Evolutionary conservation across 2,888 invertebrate genomes (phyloP).

Genomic region (Magallana nippona): DNA sequence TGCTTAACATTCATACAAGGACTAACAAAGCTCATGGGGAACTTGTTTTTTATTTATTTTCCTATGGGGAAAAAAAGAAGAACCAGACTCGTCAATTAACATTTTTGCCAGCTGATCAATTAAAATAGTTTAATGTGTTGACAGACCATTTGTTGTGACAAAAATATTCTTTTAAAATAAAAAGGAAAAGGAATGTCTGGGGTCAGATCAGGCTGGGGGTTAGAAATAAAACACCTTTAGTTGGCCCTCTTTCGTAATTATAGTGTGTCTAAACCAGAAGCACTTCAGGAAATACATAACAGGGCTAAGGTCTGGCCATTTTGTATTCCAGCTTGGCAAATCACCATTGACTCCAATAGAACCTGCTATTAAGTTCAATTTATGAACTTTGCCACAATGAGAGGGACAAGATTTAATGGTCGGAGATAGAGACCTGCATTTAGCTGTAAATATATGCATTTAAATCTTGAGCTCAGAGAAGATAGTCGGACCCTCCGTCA

Average conservation of each 20-base stretch:
- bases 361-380: not conserved
- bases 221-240: not conserved
- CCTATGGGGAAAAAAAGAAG: not conserved
- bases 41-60: not conserved
- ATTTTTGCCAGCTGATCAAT: not conserved
- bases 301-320: not conserved
- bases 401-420: not conserved
- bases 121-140: not conserved
- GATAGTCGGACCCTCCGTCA: not conserved
- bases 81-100: too few relatives aligned
- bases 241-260: not conserved
- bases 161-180: too few relatives aligned
- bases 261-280: constrained; percentile 4
- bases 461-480: not conserved
- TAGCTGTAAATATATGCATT: constrained; percentile 11
- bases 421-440: not conserved
- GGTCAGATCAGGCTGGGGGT: not conserved
- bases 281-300: not conserved
- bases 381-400: not conserved
- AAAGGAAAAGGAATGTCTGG: too few relatives aligned
- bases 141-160: too few relatives aligned
- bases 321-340: not conserved
- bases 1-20: not conserved
- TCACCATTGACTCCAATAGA: constrained; percentile 7
- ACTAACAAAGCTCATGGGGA: not conserved